Evolutionary conservation across 2,113 vertebrate genomes (phyloP).

Genomic region (Lagopus muta): DNA sequence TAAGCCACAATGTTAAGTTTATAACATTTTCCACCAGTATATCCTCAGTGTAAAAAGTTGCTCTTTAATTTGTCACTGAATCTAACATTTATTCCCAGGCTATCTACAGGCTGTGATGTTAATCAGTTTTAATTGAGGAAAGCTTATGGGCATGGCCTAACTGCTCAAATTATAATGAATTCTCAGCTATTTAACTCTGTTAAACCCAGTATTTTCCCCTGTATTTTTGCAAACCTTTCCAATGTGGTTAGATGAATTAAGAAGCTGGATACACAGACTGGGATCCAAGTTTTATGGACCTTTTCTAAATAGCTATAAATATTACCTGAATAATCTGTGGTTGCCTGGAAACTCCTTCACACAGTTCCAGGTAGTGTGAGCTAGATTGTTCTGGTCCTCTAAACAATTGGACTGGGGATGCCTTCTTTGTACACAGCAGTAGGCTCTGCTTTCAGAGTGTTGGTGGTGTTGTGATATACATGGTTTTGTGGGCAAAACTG

Average conservation of each 20-base stretch:
- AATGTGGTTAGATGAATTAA: neutral
- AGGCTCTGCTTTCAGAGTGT: neutral
- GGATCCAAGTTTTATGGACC: neutral
- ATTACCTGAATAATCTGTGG: neutral
- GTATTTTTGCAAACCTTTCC: neutral
- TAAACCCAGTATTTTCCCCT: neutral
- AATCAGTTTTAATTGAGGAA: neutral
- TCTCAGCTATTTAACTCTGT: neutral
- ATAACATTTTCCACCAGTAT: neutral
- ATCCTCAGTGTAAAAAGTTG: neutral
- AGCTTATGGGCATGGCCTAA: neutral
- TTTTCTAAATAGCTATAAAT: neutral
- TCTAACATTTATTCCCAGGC: neutral
- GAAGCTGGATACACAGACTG: neutral
- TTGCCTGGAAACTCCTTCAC: slow-evolving; percentile 5
- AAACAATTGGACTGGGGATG: neutral
- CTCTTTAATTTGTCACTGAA: neutral
- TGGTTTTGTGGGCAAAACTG: neutral
- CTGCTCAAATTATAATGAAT: neutral
- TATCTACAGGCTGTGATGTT: neutral
- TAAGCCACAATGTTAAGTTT: neutral
- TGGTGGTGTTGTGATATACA: neutral
- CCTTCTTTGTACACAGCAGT: neutral
- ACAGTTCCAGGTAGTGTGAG: neutral
- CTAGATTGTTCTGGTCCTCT: neutral